These are phyloP conservation scores for Gymnoscelis rufifasciata DNA, from an alignment of 2,888 invertebrate species.

Conservation along the genomic window DNA sequence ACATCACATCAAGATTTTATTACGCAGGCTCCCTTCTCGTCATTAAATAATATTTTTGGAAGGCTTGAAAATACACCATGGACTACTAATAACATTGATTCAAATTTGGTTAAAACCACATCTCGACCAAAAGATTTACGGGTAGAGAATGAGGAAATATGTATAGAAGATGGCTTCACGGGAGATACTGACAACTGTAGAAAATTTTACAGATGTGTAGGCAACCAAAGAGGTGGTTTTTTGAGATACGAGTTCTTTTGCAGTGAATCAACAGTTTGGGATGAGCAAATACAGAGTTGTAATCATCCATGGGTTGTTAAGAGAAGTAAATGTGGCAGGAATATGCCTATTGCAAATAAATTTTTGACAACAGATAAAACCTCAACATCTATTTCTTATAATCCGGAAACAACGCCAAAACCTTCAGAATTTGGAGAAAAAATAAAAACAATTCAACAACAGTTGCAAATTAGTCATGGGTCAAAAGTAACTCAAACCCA, in stretches of 20 bases:
- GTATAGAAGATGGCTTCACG: constrained; percentile 85
- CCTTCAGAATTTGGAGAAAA: constrained; percentile 14
- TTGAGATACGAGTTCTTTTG: constrained; percentile 86
- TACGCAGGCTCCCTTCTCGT: neutral
- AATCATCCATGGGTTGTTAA: constrained; percentile 84
- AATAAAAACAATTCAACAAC: constrained; percentile 36
- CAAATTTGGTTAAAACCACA: constrained; percentile 20
- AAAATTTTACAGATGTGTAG: constrained; percentile 89
- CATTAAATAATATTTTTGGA: constrained; percentile 1
- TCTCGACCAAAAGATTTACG: constrained; percentile 18
- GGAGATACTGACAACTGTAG: constrained; percentile 85
- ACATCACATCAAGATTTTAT: constrained; percentile 4
- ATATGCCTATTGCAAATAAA: constrained; percentile 25
- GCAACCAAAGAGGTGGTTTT: constrained; percentile 80
- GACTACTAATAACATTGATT: constrained; percentile 6
- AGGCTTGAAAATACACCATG: constrained; percentile 6
- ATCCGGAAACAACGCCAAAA: constrained; percentile 13
- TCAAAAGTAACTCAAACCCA: constrained; percentile 44
- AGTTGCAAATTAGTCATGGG: constrained; percentile 46
- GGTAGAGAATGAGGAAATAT: constrained; percentile 46
- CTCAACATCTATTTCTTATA: constrained; percentile 11
- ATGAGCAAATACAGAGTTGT: constrained; percentile 83
- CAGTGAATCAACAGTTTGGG: constrained; percentile 88
- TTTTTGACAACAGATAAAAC: constrained; percentile 5
- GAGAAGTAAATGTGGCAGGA: constrained; percentile 54